Percentiles rank a stretch among this genome's conserved stretches.
These are phyloP conservation scores for Pecten maximus DNA, from an alignment of 2,888 invertebrate genomes.

Conservation along the genomic window DNA sequence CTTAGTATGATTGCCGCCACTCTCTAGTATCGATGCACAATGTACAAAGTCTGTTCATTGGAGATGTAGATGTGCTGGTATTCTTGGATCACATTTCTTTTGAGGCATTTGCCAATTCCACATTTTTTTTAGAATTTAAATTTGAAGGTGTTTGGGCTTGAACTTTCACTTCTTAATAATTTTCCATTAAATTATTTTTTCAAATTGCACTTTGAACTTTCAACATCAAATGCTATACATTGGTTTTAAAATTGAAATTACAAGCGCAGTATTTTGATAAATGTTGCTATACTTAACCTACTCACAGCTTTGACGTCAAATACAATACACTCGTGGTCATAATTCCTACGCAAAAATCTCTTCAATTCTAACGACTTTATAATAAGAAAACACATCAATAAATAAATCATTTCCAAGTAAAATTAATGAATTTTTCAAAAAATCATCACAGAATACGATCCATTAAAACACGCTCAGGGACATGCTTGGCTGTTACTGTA, in stretches of 20 bases:
- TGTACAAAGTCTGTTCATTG: background rate
- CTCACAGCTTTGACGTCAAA: background rate
- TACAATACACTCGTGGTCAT: background rate
- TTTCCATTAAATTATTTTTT: background rate
- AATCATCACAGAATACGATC: background rate
- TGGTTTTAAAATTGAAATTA: background rate
- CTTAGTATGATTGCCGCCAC: background rate
- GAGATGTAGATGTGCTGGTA: background rate
- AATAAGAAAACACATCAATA: background rate
- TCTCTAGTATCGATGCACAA: background rate
- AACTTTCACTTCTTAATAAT: background rate
- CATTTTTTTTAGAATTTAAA: background rate
- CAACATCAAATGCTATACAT: background rate
- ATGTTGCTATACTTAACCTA: background rate
- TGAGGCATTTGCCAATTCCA: background rate
- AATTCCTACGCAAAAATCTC: background rate
- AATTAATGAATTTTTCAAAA: background rate
- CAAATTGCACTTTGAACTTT: background rate
- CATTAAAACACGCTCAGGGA: background rate
- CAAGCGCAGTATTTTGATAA: background rate
- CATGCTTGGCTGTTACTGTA: background rate
- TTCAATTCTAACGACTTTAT: background rate
- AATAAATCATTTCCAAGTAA: background rate
- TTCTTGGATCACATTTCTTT: background rate
- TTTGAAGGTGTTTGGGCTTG: background rate